phyloP scores from a whole-genome alignment of 1,140 invertebrate genomes.

The Oncopodura yosiiana region DNA sequence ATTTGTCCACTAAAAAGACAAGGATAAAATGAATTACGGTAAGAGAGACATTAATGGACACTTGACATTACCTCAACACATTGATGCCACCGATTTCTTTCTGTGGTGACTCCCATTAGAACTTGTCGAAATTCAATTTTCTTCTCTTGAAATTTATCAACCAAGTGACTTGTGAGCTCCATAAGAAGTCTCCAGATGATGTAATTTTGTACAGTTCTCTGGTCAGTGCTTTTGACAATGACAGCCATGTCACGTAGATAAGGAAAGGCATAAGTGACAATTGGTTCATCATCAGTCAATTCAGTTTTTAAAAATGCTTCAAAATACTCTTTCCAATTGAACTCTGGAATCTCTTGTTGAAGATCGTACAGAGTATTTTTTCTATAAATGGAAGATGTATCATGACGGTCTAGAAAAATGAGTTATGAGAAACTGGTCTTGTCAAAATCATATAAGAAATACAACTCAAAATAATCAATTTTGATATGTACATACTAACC shows the following conservation, averaged over 20 bases:
- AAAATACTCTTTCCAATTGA: slow-evolving; percentile 69
- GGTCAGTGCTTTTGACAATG: slow-evolving; percentile 56
- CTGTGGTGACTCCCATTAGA: slow-evolving; percentile 63
- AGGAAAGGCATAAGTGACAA: slow-evolving; percentile 68
- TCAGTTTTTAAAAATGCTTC: slow-evolving; percentile 54
- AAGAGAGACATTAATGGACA: too few relatives aligned
- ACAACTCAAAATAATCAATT: too few relatives aligned
- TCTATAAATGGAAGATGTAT: slow-evolving; percentile 64
- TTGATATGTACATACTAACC: too few relatives aligned
- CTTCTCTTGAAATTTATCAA: slow-evolving; percentile 65
- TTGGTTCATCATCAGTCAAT: slow-evolving; percentile 56
- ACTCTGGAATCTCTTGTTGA: slow-evolving; percentile 56
- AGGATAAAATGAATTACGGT: too few relatives aligned
- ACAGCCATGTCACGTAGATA: slow-evolving; percentile 69
- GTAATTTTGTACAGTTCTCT: slow-evolving; percentile 68
- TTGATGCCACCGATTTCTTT: slow-evolving; percentile 65
- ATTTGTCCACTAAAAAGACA: slow-evolving; percentile 74
- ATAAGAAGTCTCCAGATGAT: slow-evolving; percentile 70
- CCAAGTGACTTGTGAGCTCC: slow-evolving; percentile 69
- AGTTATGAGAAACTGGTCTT: too few relatives aligned
- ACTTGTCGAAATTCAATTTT: slow-evolving; percentile 70
- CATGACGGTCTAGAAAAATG: slow-evolving; percentile 70
- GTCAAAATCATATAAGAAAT: too few relatives aligned
- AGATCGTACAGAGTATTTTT: slow-evolving; percentile 58
- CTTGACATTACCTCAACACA: too few relatives aligned